A percentile compares a stretch with the other conserved stretches of the same genome.
phyloP scores from a whole-genome alignment of 2,888 invertebrate genomes.

The Agonopterix arenella region DNA sequence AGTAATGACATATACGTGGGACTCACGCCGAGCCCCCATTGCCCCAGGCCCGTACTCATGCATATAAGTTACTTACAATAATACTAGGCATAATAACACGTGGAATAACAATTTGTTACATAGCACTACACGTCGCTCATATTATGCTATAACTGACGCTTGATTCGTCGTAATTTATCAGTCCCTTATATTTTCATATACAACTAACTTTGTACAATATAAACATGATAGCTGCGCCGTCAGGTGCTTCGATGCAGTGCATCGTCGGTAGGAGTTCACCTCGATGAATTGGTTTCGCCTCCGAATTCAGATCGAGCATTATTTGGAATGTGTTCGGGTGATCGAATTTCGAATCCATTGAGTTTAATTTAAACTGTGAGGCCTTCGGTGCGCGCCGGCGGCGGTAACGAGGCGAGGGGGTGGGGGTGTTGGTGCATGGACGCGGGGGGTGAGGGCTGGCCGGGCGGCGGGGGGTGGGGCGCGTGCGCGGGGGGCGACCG shows the following conservation, averaged over 20 bases:
- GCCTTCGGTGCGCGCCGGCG: conserved; percentile 82
- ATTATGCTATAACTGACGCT: conserved; percentile 47
- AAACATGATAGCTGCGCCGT: conserved; percentile 35
- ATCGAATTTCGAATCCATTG: not conserved
- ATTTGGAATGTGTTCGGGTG: conserved; percentile 52
- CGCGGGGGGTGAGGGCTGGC: conserved; percentile 47
- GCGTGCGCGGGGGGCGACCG: conserved; percentile 55
- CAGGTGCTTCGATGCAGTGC: conserved; percentile 13
- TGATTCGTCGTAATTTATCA: conserved; percentile 38
- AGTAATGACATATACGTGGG: conserved; percentile 73
- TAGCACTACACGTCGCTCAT: conserved; percentile 59
- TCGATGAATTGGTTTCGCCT: conserved; percentile 18
- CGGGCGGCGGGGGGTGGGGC: conserved; percentile 57
- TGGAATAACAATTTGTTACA: conserved; percentile 66
- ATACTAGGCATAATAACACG: conserved; percentile 66
- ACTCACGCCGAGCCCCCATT: conserved; percentile 61
- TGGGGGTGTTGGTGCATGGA: conserved; percentile 61
- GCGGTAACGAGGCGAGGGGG: conserved; percentile 77
- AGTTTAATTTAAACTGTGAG: conserved; percentile 79
- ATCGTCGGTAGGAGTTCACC: conserved; percentile 15
- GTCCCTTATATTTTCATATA: conserved; percentile 38
- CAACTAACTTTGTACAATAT: conserved; percentile 61
- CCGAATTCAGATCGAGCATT: conserved; percentile 14
- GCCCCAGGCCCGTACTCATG: conserved; percentile 74
- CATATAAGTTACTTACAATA: conserved; percentile 66